A percentile compares a stretch with the other conserved stretches of the same genome.
phyloP scores from a whole-genome alignment of 2,797 vertebrate genomes.

The Hybognathus amarus region DNA sequence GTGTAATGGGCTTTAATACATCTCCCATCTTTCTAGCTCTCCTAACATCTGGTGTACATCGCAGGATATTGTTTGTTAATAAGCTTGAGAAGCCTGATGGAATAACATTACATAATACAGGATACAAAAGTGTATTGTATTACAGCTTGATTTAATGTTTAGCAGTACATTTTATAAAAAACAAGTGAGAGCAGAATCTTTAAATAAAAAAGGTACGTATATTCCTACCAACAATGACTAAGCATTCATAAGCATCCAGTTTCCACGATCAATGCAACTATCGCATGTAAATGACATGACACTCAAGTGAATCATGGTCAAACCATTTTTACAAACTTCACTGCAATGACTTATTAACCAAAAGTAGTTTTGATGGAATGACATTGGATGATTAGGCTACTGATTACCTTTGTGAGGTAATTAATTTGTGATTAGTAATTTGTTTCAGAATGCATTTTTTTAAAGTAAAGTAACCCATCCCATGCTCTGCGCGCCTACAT shows the following conservation, averaged over 20 bases:
- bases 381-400: background rate
- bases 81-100: constrained; percentile 14
- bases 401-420: background rate
- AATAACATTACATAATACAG: constrained; percentile 25
- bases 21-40: constrained; percentile 78
- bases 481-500: constrained; percentile 76
- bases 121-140: constrained; percentile 1
- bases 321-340: background rate
- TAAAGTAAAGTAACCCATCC: background rate
- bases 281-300: background rate
- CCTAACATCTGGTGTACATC: constrained; percentile 71
- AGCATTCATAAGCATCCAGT: background rate
- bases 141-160: no score
- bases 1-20: constrained; percentile 91
- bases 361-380: background rate
- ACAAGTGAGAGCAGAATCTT: no score
- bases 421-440: background rate
- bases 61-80: constrained; percentile 71
- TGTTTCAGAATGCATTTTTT: background rate
- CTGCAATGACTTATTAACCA: background rate
- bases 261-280: background rate
- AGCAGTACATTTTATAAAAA: no score
- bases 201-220: no score
- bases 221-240: no score
- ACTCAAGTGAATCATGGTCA: background rate